Base-by-base conservation (phyloP, 2,888 invertebrate genomes). In the Apeira syringaria region DNA sequence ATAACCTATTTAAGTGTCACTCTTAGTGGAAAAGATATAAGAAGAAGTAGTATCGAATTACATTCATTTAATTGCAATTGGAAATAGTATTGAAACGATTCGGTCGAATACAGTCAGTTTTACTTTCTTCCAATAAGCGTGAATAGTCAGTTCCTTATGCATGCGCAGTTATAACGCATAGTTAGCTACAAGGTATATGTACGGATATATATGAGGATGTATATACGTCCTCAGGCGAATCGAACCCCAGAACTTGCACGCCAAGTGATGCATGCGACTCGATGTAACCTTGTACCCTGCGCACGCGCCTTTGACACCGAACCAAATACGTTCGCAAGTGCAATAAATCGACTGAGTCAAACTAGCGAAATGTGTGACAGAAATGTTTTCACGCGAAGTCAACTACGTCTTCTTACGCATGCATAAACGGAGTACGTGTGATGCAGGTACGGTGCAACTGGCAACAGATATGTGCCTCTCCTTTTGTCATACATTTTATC, bases 401-500 rank as follows among this genome's bases (percentile, higher is more conserved):
- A 62, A 62, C 64, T n/a, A n/a, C n/a, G n/a, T n/a, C n/a, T n/a
- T 54, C 68, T 76, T 67, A 66, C 70, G 68, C 71, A 74, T 74
- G 75, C 61, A 61, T 64, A 56, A 61, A 71, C 59, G 49, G 42
- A 31, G 33, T 36, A 41, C 39, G 49, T 50, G 49, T 50, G 15
- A 15, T 59, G 62, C 66, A 31, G 68, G 67, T 66, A 61, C 62
- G 56, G 60, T 64, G 71, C 68, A 75, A 40, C 72, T 65, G 69
- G 68, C 66, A 75, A 75, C 72, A 77, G 75, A 81, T 75, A 78
- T 77, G 76, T 74, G 76, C 76, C 74, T 81, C 68, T 73, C 76
- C 89, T 89, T 89, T 90, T 90, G 71, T 69, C 64, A 68, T 74
- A 74, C 88, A 90, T 90, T 89, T 87, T 87, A 87, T 86, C 67